Evolutionary conservation across 2,797 vertebrate genomes (phyloP).

Genomic region (Scyliorhinus canicula): DNA sequence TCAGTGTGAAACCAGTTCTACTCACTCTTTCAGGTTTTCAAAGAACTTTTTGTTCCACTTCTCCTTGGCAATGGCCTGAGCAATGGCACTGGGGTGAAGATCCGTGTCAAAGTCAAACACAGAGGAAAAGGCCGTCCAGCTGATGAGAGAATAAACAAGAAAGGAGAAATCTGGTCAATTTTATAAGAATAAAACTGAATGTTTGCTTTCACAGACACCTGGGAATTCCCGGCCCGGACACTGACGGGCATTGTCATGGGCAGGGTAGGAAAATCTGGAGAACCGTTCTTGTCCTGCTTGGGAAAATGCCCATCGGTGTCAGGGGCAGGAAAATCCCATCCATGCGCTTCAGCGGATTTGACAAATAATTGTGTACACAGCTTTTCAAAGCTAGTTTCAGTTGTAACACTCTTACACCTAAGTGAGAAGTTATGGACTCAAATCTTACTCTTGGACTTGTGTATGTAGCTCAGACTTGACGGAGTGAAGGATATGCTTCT

Average conservation of each 20-base stretch:
- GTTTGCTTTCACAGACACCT: background rate
- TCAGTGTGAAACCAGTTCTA: background rate
- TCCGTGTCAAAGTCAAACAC: constrained; percentile 27
- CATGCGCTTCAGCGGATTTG: background rate
- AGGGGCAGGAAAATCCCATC: too few relatives aligned
- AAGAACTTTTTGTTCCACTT: constrained; percentile 8
- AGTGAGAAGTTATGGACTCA: background rate
- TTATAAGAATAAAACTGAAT: background rate
- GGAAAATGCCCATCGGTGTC: too few relatives aligned
- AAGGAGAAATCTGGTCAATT: background rate
- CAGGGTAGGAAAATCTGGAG: too few relatives aligned
- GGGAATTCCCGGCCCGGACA: too few relatives aligned
- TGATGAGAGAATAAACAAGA: background rate
- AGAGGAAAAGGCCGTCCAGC: constrained; percentile 1
- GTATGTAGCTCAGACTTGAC: background rate
- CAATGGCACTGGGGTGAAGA: background rate
- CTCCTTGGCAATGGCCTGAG: background rate
- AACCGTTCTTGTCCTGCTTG: too few relatives aligned
- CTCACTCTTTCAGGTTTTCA: background rate
- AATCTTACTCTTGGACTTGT: background rate
- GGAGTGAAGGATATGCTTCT: background rate
- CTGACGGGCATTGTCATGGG: too few relatives aligned
- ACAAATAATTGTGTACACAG: background rate
- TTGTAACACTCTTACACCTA: background rate
- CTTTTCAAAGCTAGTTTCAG: background rate